Evolutionary conservation across 1,140 invertebrate genomes (phyloP), one percentile per base, ranked within the genome.

Genomic region (Caenorhabditis latens): DNA sequence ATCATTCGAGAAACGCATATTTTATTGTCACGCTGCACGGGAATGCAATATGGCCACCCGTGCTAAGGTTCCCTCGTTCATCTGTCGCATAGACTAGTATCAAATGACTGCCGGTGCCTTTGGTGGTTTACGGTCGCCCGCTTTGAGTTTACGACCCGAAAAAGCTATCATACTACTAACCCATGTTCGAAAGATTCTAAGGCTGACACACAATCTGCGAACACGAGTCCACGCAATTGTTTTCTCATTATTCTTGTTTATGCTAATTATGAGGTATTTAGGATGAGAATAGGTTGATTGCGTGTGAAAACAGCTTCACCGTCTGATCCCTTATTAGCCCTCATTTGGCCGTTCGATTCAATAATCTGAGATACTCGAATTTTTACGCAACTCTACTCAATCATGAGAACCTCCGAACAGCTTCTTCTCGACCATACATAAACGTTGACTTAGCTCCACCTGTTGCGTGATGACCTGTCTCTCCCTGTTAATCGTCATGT

Each of bases 401-500:
- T 71, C 42, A 19, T 71, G 40, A 46, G 65, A 63, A 63, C 32
- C n/a, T 4, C 8, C n/a, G 8, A 16, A 21, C 16, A 58, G 9
- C 61, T 21, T 19, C n/a, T 8, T 40, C 7, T 32, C 32, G 1
- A 4, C n/a, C 24, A 32, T 11, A 32, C 13, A 4, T 11, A 32
- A 63, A 32, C 32, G 61, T 14, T 63, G 61, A 32, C 24, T 21
- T 63, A 32, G 65, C 11, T n/a, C 65, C 65, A 71, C 42, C 65
- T 71, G 65, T 43, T 71, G 4, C 40, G 13, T 71, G 13, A 43
- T 79, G 71, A 79, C 46, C 46, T 79, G 46, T 24, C 46, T 50
- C 50, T 21, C 24, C 46, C 19, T 50, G 71, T 79, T 79, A 79
- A 79, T 79, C 71, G 71, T 32, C 71, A 50, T 79, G 71, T 79